These are phyloP conservation scores for Hypercompe scribonia DNA, from an alignment of 2,888 invertebrate species.

Conservation along the genomic window DNA sequence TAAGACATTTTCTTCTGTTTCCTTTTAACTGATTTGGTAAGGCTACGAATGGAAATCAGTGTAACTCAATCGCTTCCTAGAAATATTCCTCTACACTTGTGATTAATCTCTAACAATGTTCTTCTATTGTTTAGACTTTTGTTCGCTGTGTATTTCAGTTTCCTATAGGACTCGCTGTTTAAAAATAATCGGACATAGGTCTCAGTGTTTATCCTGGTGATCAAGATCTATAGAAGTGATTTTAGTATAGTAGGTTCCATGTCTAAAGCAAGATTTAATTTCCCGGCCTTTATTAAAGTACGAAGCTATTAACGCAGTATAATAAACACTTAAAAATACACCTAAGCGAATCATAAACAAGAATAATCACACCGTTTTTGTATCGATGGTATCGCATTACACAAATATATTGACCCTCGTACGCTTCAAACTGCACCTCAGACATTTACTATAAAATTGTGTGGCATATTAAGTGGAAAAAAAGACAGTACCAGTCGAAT, in stretches of 20 bases:
- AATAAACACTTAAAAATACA: not conserved
- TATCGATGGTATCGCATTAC: slow-evolving; percentile 18
- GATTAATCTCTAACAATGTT: not conserved
- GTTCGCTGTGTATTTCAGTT: not conserved
- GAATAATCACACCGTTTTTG: not conserved
- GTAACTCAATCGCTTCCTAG: no score
- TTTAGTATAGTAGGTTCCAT: not conserved
- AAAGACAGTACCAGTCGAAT: slow-evolving; percentile 34
- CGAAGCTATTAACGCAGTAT: not conserved
- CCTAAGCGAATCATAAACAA: slow-evolving; percentile 8
- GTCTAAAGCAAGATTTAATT: not conserved
- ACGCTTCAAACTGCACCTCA: slow-evolving; percentile 10
- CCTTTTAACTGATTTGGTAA: not conserved
- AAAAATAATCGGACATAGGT: not conserved
- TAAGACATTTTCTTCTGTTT: no score
- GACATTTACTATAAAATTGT: slow-evolving; percentile 19
- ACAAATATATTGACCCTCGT: slow-evolving; percentile 9
- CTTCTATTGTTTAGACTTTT: not conserved
- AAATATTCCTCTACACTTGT: no score
- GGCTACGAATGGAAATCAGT: not conserved
- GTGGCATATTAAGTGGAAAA: slow-evolving; percentile 20
- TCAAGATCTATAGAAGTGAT: not conserved
- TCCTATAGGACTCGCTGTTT: not conserved
- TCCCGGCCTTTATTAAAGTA: not conserved
- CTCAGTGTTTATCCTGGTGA: not conserved